Percentiles rank a stretch among this genome's conserved stretches.
Evolutionary conservation across 2,797 vertebrate genomes (phyloP).

Genomic region (Martes flavigula): DNA sequence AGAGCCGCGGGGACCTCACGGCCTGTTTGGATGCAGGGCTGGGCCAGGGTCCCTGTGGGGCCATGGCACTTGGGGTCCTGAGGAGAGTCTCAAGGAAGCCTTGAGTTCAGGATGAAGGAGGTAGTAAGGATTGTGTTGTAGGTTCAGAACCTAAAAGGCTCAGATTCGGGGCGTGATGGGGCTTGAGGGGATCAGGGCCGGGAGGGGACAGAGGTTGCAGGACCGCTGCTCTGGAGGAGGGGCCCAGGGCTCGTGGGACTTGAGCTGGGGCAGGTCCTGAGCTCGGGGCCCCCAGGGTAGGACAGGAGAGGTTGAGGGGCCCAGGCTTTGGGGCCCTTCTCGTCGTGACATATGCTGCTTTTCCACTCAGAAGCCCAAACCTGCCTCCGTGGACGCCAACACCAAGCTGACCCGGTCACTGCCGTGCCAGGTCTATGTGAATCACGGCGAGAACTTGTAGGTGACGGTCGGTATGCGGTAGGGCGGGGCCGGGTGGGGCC

Average conservation of each 20-base stretch:
- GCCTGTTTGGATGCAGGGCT: neutral
- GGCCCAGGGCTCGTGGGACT: neutral
- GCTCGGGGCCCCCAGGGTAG: neutral
- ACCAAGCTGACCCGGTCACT: conserved; percentile 94
- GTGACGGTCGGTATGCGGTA: conserved; percentile 62
- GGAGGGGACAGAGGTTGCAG: neutral
- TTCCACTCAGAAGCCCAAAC: conserved; percentile 91
- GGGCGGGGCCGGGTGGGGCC: fast-evolving
- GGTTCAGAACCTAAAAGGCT: no score
- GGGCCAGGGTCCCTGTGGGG: fast-evolving
- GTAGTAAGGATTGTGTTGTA: neutral
- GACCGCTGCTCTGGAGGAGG: neutral
- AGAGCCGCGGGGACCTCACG: fast-evolving
- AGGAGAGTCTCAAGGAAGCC: neutral
- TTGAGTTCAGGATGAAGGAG: neutral
- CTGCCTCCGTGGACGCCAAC: conserved; percentile 91
- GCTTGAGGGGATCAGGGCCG: neutral
- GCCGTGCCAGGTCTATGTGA: conserved; percentile 95
- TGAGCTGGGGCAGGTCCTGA: neutral
- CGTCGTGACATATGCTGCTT: neutral
- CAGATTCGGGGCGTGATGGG: neutral
- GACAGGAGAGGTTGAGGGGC: neutral
- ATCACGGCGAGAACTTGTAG: conserved; percentile 96
- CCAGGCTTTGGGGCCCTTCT: neutral
- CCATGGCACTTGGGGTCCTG: neutral